Base-by-base conservation (phyloP, 1,140 invertebrate genomes). In the Myzus persicae region DNA sequence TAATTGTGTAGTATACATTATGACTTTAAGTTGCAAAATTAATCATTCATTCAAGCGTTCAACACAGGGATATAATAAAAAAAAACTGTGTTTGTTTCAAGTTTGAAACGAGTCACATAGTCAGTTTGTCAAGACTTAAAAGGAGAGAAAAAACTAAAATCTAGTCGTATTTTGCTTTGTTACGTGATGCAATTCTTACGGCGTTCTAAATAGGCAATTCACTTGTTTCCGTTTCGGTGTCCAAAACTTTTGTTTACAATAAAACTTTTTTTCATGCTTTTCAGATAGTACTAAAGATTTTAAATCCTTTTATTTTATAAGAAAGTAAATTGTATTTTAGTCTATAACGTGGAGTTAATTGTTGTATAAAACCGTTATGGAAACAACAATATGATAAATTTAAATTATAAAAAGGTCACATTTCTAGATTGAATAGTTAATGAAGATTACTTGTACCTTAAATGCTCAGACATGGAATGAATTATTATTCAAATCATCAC, bases 141-240 rank as follows among this genome's bases (percentile, higher is more conserved):
- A 44, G 14, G 42, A n/a, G 24, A 36, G 48, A 76, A 26, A 85
- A 44, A 85, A 85, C 42, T 85, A n/a, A 85, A 82, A 85, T n/a
- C 42, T 85, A 42, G 42, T 88, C 46, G 20, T 18, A 36, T 48
- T 88, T 88, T 48, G 42, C 42, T 48, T 88, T 36, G n/a, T 36
- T 48, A 88, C n/a, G 44, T 88, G 31, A 36, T 48, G 20, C 36
- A 46, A 48, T 88, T 88, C 42, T 36, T 24, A 48, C 46, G 87
- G 46, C n/a, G 46, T 48, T 88, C 7, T 51, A 88, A 88, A 48
- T 88, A 88, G 87, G 44, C 87, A 88, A 88, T 88, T 88, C 87
- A 31, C 87, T 46, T 48, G n/a, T 76, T 76, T 76, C 59, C 59
- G 31, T 46, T 31, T 51, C 46, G 18, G 31, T 48, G 31, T 88